Conservation (phyloP, 2,888 invertebrate species). For the Meiosimyza decipiens region DNA sequence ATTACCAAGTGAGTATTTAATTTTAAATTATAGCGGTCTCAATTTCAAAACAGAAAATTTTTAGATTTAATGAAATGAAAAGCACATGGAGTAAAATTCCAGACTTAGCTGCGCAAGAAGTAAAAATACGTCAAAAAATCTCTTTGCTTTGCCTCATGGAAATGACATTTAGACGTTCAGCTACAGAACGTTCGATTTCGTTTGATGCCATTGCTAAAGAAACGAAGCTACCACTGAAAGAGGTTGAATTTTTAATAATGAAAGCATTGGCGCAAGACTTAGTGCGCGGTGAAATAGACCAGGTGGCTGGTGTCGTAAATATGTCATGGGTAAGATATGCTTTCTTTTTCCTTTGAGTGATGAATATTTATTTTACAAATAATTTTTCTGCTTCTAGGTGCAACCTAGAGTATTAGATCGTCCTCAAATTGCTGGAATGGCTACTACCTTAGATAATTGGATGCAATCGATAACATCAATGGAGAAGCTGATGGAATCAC, state of each 20-base stretch:
- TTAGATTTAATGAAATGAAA: conserved; percentile 76
- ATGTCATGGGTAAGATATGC: conserved; percentile 74
- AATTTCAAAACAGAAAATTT: conserved; percentile 5
- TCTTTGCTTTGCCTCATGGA: conserved; percentile 95
- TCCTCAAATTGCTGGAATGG: conserved; percentile 65
- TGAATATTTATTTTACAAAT: conserved; percentile 3
- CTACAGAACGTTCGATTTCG: conserved; percentile 85
- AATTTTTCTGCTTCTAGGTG: conserved; percentile 57
- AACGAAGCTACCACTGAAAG: conserved; percentile 83
- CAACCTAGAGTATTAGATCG: conserved; percentile 80
- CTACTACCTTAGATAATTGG: conserved; percentile 65
- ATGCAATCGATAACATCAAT: conserved; percentile 66
- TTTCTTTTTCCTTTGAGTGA: background rate
- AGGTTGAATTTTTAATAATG: conserved; percentile 97
- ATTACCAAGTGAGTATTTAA: conserved; percentile 71
- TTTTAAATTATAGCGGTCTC: background rate
- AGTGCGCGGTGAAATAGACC: conserved; percentile 94
- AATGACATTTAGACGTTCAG: conserved; percentile 96
- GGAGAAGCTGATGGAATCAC: conserved; percentile 67
- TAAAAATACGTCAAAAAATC: conserved; percentile 89
- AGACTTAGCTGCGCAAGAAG: conserved; percentile 84
- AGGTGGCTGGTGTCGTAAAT: conserved; percentile 77
- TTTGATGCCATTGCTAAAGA: conserved; percentile 91
- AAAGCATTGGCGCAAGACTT: conserved; percentile 95
- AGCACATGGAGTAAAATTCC: conserved; percentile 79